These are phyloP conservation scores for Melanostoma mellinum DNA, from an alignment of 2,888 invertebrate species.

Conservation along the genomic window DNA sequence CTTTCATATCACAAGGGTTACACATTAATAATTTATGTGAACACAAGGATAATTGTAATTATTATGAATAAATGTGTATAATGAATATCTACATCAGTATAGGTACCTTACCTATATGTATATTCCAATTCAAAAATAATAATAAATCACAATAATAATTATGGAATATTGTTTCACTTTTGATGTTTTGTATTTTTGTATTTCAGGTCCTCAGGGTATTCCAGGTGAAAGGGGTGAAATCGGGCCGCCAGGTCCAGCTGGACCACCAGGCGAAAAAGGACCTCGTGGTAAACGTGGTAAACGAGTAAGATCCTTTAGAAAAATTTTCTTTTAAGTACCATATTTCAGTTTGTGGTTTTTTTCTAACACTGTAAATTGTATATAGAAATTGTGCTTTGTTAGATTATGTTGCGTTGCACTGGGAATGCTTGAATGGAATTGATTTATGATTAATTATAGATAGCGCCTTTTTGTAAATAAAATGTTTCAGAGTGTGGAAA, in stretches of 20 bases:
- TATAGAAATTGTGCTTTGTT: background rate
- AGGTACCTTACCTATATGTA: background rate
- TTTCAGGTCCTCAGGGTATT: constrained; percentile 79
- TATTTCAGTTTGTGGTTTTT: constrained; percentile 14
- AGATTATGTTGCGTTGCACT: no score
- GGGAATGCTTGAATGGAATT: no score
- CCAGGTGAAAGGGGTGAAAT: constrained; percentile 81
- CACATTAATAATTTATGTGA: constrained; percentile 65
- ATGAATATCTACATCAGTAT: background rate
- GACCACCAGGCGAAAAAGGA: constrained; percentile 94
- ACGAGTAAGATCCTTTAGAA: constrained; percentile 87
- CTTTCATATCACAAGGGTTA: constrained; percentile 53
- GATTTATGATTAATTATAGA: no score
- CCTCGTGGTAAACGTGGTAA: constrained; percentile 95
- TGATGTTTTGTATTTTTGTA: constrained; percentile 10
- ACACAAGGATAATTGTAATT: constrained; percentile 68
- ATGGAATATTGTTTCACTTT: constrained; percentile 44
- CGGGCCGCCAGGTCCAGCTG: constrained; percentile 89
- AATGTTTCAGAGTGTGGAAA: no score
- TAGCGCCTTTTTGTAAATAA: no score
- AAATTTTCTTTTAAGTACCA: constrained; percentile 26
- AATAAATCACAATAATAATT: constrained; percentile 40
- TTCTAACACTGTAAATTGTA: constrained; percentile 19
- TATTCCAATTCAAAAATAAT: constrained; percentile 12
- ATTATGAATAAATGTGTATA: constrained; percentile 38